Conservation (phyloP, 2,797 vertebrate genomes). For the Enteromius trimaculatus region DNA sequence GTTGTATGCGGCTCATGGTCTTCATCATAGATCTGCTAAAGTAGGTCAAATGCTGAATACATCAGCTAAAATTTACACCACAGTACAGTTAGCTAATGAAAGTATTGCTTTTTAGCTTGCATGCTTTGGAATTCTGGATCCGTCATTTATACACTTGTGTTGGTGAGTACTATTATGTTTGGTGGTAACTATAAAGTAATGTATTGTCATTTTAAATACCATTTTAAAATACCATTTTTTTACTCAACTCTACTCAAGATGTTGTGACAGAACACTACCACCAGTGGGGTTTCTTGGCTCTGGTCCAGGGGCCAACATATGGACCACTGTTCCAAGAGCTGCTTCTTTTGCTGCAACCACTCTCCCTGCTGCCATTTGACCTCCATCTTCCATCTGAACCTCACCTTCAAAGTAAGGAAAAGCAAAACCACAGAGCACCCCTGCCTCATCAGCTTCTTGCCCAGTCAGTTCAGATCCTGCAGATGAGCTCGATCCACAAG, state of each 20-base stretch:
- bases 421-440: conserved; percentile 78
- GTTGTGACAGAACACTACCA: conserved; percentile 88
- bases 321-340: conserved; percentile 90
- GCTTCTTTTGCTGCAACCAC: conserved; percentile 90
- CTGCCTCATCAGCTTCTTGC: conserved; percentile 77
- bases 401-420: conserved; percentile 77
- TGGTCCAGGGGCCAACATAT: conserved; percentile 79
- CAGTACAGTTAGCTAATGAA: conserved; percentile 1
- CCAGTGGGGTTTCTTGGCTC: conserved; percentile 88
- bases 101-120: conserved; percentile 78
- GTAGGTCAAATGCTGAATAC: conserved; percentile 73
- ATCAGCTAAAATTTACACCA: not conserved
- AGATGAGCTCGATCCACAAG: conserved; percentile 67
- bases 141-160: conserved; percentile 89
- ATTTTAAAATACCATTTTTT: too few relatives aligned
- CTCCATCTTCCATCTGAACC: conserved; percentile 91
- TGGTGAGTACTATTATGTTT: conserved; percentile 75
- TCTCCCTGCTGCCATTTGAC: conserved; percentile 92
- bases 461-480: conserved; percentile 81
- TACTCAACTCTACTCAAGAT: conserved; percentile 70
- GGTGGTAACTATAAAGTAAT: not conserved
- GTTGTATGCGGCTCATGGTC: conserved; percentile 88
- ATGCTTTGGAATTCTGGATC: conserved; percentile 94
- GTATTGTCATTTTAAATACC: not conserved
- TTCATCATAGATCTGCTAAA: conserved; percentile 96